phyloP scores from a whole-genome alignment of 2,888 invertebrate species.

The Osmoderma eremita region DNA sequence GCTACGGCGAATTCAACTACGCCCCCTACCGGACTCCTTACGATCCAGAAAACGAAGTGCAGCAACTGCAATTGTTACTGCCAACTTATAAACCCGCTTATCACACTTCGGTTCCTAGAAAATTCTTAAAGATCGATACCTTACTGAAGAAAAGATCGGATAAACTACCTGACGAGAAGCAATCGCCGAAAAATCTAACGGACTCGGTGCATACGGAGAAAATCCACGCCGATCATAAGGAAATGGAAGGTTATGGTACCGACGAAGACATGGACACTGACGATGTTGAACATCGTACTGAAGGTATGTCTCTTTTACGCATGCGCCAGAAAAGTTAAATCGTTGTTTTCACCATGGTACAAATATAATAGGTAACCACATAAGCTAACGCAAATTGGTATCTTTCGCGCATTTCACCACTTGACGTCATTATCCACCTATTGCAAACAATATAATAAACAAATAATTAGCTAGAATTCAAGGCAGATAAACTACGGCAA shows the following conservation, averaged over 20 bases:
- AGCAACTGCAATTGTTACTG: constrained; percentile 74
- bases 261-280: constrained; percentile 53
- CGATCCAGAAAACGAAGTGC: constrained; percentile 70
- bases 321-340: too few species aligned
- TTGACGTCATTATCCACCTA: too few species aligned
- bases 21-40: constrained; percentile 77
- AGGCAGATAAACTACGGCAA: too few species aligned
- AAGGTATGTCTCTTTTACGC: constrained; percentile 13
- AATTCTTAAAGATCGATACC: constrained; percentile 22
- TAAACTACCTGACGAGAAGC: constrained; percentile 9
- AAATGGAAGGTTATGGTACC: constrained; percentile 57
- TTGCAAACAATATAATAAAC: too few species aligned
- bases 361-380: too few species aligned
- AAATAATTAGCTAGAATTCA: too few species aligned
- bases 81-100: constrained; percentile 58
- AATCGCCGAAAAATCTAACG: constrained; percentile 20
- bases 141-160: constrained; percentile 9
- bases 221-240: constrained; percentile 36
- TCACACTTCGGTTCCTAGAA: constrained; percentile 24
- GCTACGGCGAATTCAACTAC: constrained; percentile 78
- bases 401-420: too few species aligned
- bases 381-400: too few species aligned
- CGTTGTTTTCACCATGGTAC: too few species aligned
- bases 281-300: constrained; percentile 18
- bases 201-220: constrained; percentile 1